Percentiles rank a stretch among this genome's conserved stretches.
Conservation (phyloP, 2,113 vertebrate species). For the Chaetura pelagica region DNA sequence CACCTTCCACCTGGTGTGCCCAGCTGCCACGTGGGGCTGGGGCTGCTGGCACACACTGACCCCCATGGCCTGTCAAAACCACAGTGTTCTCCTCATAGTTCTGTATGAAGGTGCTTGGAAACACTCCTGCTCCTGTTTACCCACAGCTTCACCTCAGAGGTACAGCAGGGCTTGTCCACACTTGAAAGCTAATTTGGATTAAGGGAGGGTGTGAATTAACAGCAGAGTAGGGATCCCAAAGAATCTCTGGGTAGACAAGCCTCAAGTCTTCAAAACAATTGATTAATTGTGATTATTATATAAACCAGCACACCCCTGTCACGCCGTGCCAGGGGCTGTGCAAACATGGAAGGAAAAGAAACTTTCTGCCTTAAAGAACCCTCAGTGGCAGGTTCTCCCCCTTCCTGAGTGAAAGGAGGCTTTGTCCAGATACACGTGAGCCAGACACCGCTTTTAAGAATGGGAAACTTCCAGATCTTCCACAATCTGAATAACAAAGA, state of each 20-base stretch:
- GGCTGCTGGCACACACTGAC: fast-evolving
- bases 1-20: not conserved
- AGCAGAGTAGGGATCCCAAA: not conserved
- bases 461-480: not conserved
- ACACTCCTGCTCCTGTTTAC: not conserved
- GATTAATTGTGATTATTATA: not conserved
- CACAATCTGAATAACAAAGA: not conserved
- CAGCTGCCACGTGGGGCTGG: fast-evolving
- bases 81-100: not conserved
- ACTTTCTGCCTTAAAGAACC: not conserved
- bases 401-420: not conserved
- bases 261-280: not conserved
- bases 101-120: not conserved
- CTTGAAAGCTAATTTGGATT: not conserved
- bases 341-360: not conserved
- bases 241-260: not conserved
- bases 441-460: not conserved
- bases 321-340: fast-evolving
- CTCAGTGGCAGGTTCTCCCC: not conserved
- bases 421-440: fast-evolving
- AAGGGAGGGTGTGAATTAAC: not conserved
- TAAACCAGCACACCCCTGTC: not conserved
- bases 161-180: not conserved
- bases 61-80: not conserved
- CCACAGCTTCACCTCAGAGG: not conserved